Percentiles rank a stretch among this genome's conserved stretches.
Evolutionary conservation across 2,113 vertebrate species (phyloP).

Genomic region (Elachura formosa): DNA sequence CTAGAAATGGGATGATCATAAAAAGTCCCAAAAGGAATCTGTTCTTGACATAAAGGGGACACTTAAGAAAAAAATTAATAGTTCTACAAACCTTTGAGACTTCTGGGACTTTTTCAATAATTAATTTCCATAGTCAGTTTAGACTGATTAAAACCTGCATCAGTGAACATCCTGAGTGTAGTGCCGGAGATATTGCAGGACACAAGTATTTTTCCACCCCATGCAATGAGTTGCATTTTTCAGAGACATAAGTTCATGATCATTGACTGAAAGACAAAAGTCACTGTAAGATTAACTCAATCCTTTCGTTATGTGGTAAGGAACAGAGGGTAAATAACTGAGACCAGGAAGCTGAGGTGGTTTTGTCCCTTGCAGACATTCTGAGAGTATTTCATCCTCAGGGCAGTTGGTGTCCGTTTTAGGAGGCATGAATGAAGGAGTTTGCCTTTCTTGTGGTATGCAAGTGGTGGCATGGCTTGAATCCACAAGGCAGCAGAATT

Average conservation of each 20-base stretch:
- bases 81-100: background rate
- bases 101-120: background rate
- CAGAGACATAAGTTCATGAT: background rate
- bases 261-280: background rate
- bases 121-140: background rate
- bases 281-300: background rate
- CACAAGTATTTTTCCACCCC: background rate
- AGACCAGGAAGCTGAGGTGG: background rate
- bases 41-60: background rate
- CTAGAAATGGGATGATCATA: background rate
- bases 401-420: background rate
- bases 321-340: background rate
- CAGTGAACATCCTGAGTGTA: background rate
- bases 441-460: background rate
- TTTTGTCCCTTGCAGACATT: background rate
- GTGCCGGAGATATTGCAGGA: background rate
- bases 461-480: accelerated
- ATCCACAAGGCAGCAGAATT: background rate
- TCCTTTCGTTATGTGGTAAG: background rate
- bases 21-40: background rate
- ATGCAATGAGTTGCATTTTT: background rate
- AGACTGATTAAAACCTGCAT: background rate
- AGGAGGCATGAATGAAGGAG: background rate
- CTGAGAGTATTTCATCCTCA: background rate
- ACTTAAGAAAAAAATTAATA: background rate